Evolutionary conservation across 2,888 invertebrate species (phyloP).

Genomic region (Cordilura impudica): DNA sequence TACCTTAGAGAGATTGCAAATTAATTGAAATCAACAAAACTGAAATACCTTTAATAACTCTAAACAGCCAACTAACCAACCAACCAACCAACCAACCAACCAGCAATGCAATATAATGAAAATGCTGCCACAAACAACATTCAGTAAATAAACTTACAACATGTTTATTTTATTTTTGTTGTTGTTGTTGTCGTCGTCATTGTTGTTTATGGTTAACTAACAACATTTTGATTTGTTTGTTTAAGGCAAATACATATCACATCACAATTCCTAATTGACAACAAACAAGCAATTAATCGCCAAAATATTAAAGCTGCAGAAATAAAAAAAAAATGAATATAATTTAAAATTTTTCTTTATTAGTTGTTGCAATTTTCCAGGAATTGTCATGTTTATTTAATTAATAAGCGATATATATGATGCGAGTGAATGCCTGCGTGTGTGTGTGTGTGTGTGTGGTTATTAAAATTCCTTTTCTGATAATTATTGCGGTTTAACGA

Average conservation of each 20-base stretch:
- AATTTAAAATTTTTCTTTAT: not conserved
- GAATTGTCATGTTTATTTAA: constrained; percentile 43
- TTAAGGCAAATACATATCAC: constrained; percentile 41
- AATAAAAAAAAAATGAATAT: constrained; percentile 11
- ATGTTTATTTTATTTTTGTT: constrained; percentile 32
- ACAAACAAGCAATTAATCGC: constrained; percentile 49
- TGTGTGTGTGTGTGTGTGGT: too few species aligned
- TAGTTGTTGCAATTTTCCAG: constrained; percentile 36
- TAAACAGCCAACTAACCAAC: not conserved
- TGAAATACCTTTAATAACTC: constrained; percentile 47
- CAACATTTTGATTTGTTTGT: constrained; percentile 17
- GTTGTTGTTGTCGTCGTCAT: not conserved
- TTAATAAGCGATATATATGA: constrained; percentile 61
- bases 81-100: not conserved
- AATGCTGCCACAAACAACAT: constrained; percentile 8
- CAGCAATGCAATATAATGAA: not conserved
- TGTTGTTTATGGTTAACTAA: constrained; percentile 38
- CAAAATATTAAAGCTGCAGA: constrained; percentile 12
- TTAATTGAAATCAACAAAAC: constrained; percentile 59
- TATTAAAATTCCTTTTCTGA: constrained; percentile 58
- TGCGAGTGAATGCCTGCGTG: too few species aligned
- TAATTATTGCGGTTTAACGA: constrained; percentile 52
- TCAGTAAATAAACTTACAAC: constrained; percentile 13
- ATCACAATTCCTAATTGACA: constrained; percentile 49
- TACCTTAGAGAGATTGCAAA: constrained; percentile 62